Conservation (phyloP, 2,888 invertebrate species). For the Mycogona germanica region DNA sequence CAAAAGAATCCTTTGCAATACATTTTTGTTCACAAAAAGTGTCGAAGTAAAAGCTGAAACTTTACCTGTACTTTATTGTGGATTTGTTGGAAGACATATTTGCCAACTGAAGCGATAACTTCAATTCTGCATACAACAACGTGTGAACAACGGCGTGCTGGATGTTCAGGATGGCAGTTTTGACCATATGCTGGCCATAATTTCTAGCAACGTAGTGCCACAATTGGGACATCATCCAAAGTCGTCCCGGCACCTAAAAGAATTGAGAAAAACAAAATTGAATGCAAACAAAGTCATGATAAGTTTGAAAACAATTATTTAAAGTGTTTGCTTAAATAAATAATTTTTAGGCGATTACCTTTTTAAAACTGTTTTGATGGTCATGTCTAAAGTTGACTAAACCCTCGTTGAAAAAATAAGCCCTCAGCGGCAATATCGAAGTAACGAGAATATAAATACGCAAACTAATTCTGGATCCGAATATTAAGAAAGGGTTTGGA, state of each 20-base stretch:
- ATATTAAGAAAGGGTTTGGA: constrained; percentile 27
- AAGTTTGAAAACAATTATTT: background rate
- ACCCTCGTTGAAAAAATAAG: constrained; percentile 32
- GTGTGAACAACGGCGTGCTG: constrained; percentile 24
- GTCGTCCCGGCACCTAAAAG: constrained; percentile 23
- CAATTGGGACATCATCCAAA: constrained; percentile 25
- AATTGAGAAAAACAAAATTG: background rate
- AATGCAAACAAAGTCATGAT: background rate
- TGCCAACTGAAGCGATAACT: constrained; percentile 19
- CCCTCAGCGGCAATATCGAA: constrained; percentile 31
- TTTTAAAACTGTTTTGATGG: constrained; percentile 26
- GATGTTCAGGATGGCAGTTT: constrained; percentile 22
- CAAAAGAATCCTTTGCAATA: too few species aligned
- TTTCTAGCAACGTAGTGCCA: constrained; percentile 26
- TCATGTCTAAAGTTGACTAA: constrained; percentile 28
- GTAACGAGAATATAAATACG: constrained; percentile 32
- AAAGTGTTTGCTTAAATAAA: background rate
- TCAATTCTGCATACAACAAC: constrained; percentile 24
- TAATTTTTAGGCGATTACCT: constrained; percentile 24
- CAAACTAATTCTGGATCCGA: constrained; percentile 29
- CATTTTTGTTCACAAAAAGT: background rate
- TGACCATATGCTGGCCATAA: constrained; percentile 24
- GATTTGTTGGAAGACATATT: constrained; percentile 17
- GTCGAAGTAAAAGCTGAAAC: background rate
- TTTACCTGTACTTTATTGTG: constrained; percentile 14